A percentile compares a stretch with the other conserved stretches of the same genome.
These are phyloP conservation scores for Eptesicus fuscus DNA, from an alignment of 2,113 vertebrate species.

Conservation along the genomic window DNA sequence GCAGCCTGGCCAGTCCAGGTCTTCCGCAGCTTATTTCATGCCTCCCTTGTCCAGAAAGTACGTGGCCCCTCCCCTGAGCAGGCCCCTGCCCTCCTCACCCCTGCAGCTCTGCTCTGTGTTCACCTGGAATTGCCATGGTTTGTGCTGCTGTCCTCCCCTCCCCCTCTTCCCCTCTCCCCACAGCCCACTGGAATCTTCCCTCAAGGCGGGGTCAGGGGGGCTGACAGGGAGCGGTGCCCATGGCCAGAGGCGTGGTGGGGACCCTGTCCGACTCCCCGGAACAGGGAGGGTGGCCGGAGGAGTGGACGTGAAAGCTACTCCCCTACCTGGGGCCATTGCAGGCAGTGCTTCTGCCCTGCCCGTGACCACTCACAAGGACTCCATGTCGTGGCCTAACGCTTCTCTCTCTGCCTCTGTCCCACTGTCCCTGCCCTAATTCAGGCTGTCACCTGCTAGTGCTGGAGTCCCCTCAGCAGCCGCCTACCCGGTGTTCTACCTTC, in stretches of 20 bases:
- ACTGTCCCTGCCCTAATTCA: background rate
- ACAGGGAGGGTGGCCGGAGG: background rate
- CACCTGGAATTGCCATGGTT: background rate
- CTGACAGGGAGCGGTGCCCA: no score
- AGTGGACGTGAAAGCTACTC: background rate
- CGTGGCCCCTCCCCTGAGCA: no score
- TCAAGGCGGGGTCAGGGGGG: no score
- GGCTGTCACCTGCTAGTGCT: background rate
- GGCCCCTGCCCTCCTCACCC: background rate
- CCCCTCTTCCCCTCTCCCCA: background rate
- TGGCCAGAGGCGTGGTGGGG: no score
- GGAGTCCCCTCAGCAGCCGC: background rate
- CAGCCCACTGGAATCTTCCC: background rate
- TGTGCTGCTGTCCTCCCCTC: background rate
- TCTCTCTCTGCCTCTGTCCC: background rate
- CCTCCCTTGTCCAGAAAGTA: background rate
- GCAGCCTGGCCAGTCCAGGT: background rate
- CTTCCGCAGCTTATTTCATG: background rate
- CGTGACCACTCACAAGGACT: background rate
- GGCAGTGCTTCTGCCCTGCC: background rate
- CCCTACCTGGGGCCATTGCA: background rate
- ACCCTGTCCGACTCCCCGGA: background rate
- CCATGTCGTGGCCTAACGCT: background rate
- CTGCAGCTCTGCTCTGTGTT: fast-evolving
- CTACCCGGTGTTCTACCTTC: fast-evolving